phyloP scores from a whole-genome alignment of 1,140 invertebrate species.

The Nylanderia fulva region DNA sequence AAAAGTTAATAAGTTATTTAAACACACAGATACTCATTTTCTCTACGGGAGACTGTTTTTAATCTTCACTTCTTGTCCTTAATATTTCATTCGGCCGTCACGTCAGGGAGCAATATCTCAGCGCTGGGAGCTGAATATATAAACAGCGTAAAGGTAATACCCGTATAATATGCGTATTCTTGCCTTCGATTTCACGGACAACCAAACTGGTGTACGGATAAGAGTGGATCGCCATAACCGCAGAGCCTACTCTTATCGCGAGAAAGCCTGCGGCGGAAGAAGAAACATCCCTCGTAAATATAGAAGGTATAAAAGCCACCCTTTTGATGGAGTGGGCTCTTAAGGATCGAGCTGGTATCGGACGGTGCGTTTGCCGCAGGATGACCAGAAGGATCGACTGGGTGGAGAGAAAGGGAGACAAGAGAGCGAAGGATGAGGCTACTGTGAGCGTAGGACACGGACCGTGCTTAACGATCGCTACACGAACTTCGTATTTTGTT shows the following conservation, averaged over 20 bases:
- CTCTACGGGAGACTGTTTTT: background rate
- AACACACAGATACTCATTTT: background rate
- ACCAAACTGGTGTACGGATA: constrained; percentile 33
- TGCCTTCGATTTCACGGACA: constrained; percentile 52
- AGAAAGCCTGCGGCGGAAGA: constrained; percentile 79
- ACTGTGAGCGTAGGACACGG: constrained; percentile 64
- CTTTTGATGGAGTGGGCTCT: constrained; percentile 84
- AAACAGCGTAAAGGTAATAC: constrained; percentile 45
- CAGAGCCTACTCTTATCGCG: constrained; percentile 81
- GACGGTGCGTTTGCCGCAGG: constrained; percentile 74
- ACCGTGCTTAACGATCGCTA: constrained; percentile 81
- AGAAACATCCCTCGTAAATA: constrained; percentile 85
- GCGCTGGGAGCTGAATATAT: constrained; percentile 19
- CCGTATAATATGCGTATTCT: constrained; percentile 58
- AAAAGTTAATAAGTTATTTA: constrained; percentile 9
- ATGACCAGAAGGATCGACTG: constrained; percentile 77
- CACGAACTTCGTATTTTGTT: constrained; percentile 82
- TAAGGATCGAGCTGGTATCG: constrained; percentile 80
- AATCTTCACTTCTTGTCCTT: background rate
- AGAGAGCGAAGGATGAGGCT: constrained; percentile 15
- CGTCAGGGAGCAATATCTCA: constrained; percentile 27
- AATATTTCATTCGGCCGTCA: constrained; percentile 18
- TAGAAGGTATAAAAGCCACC: constrained; percentile 84
- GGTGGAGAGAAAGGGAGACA: background rate
- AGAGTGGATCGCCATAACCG: constrained; percentile 68